Conservation (phyloP, 2,797 vertebrate species). For the Hypotaenidia okinawae region DNA sequence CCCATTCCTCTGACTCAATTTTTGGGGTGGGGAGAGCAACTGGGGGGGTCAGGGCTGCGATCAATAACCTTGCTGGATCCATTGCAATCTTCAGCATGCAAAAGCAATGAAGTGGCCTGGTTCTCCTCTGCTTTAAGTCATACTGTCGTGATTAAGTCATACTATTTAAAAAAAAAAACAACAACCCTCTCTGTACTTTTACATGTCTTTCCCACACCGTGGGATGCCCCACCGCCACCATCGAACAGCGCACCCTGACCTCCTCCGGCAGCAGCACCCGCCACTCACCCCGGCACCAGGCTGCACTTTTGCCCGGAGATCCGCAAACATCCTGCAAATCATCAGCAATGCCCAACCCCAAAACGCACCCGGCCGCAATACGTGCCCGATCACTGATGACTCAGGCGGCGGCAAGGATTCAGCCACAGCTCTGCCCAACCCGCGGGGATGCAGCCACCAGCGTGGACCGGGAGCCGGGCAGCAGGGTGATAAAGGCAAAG, state of each 20-base stretch:
- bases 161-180: not conserved
- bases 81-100: fast-evolving
- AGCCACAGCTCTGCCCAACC: not conserved
- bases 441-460: fast-evolving
- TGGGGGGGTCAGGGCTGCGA: not conserved
- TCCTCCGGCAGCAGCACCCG: not conserved
- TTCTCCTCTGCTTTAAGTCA: not conserved
- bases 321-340: not conserved
- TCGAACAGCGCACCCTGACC: fast-evolving
- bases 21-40: not conserved
- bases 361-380: fast-evolving
- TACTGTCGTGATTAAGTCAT: not conserved
- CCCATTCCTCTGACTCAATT: fast-evolving
- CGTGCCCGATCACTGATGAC: fast-evolving
- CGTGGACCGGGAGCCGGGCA: fast-evolving
- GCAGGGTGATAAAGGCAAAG: not conserved
- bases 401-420: not conserved
- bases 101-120: not conserved
- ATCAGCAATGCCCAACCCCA: not conserved
- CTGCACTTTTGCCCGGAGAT: not conserved
- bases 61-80: fast-evolving
- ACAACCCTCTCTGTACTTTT: not conserved
- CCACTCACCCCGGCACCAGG: not conserved
- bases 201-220: not conserved
- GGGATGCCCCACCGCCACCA: fast-evolving